phyloP scores from a whole-genome alignment of 2,113 vertebrate species.

The Stegostoma tigrinum region DNA sequence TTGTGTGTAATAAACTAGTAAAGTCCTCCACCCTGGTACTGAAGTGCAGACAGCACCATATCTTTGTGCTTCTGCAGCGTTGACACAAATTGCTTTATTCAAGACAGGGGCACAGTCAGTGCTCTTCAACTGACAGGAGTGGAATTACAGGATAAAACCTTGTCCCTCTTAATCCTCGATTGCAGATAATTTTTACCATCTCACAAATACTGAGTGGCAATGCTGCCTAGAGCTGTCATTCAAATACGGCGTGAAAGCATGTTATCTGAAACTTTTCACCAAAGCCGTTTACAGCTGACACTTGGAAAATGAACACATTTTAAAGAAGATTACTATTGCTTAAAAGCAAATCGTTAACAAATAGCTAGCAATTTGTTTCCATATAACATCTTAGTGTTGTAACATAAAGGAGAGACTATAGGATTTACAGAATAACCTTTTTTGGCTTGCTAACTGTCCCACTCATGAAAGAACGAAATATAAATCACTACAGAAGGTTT shows the following conservation, averaged over 20 bases:
- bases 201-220: conserved; percentile 9
- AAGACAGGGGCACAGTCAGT: conserved; percentile 38
- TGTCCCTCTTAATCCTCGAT: conserved; percentile 19
- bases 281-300: conserved; percentile 19
- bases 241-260: background rate
- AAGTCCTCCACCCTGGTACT: conserved; percentile 49
- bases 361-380: conserved; percentile 23
- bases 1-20: conserved; percentile 50
- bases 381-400: background rate
- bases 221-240: conserved; percentile 6
- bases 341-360: conserved; percentile 8
- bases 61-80: conserved; percentile 55
- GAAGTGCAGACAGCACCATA: conserved; percentile 53
- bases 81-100: conserved; percentile 55
- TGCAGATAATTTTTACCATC: conserved; percentile 26
- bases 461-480: background rate
- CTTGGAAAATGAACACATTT: conserved; percentile 7
- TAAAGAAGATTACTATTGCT: conserved; percentile 4
- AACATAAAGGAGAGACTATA: background rate
- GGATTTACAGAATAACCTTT: conserved; percentile 12
- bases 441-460: background rate
- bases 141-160: conserved; percentile 31
- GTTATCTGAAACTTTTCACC: conserved; percentile 24
- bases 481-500: background rate
- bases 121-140: conserved; percentile 26